Conservation (phyloP, 2,113 vertebrate species). For the Physeter macrocephalus region DNA sequence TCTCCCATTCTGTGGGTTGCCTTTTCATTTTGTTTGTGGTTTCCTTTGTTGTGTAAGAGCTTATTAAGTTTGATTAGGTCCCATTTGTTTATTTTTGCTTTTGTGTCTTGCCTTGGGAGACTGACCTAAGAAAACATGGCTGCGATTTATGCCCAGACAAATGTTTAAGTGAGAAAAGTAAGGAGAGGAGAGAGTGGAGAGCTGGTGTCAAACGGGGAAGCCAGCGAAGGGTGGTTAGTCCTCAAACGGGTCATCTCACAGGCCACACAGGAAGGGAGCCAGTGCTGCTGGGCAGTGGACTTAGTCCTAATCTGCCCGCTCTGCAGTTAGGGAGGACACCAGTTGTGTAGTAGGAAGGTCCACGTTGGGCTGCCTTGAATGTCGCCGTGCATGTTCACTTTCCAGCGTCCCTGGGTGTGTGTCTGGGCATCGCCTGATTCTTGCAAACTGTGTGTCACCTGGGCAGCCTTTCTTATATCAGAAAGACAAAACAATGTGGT, state of each 20-base stretch:
- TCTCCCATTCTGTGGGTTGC: background rate
- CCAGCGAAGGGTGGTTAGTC: background rate
- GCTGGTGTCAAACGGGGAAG: rapidly evolving
- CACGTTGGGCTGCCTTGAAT: background rate
- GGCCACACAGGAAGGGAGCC: too few relatives aligned
- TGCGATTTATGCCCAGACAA: background rate
- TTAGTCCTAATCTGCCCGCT: rapidly evolving
- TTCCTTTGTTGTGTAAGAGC: background rate
- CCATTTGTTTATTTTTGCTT: background rate
- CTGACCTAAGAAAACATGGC: background rate
- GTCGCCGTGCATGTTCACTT: background rate
- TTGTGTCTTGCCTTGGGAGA: background rate
- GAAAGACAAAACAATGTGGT: background rate
- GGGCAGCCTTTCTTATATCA: background rate
- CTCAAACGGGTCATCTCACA: background rate
- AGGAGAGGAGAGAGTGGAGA: rapidly evolving
- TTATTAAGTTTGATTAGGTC: background rate
- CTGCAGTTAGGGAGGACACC: background rate
- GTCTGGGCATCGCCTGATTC: background rate
- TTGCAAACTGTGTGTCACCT: rapidly evolving
- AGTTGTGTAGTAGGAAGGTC: background rate
- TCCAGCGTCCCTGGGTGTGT: background rate
- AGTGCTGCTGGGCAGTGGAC: too few relatives aligned
- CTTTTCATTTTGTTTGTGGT: too few relatives aligned
- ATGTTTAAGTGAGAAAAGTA: background rate